phyloP scores from a whole-genome alignment of 2,113 vertebrate species.

The Ramphastos sulfuratus region DNA sequence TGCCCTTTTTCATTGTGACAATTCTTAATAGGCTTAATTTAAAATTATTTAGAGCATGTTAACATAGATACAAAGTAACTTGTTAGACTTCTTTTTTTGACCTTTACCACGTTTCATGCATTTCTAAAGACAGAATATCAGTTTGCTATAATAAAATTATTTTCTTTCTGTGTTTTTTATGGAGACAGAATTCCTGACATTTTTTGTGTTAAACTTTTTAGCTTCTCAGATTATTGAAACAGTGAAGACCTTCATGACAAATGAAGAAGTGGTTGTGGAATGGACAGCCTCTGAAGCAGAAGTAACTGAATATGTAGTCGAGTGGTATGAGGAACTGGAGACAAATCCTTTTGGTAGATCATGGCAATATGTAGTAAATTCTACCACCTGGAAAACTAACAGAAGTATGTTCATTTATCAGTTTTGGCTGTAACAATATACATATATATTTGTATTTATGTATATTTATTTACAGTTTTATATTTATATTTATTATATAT shows the following conservation, averaged over 20 bases:
- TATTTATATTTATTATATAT: no score
- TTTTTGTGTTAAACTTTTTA: conserved; percentile 50
- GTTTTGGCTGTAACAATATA: neutral
- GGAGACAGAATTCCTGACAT: neutral
- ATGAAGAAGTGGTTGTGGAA: conserved; percentile 59
- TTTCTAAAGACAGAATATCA: neutral
- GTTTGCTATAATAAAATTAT: neutral
- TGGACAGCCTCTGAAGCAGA: conserved; percentile 51
- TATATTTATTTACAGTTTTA: neutral
- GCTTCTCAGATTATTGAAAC: conserved; percentile 34
- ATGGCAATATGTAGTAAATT: conserved; percentile 69
- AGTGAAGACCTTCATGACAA: neutral
- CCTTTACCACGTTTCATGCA: neutral
- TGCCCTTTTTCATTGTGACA: neutral
- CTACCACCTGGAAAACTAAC: conserved; percentile 60
- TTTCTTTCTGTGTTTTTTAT: neutral
- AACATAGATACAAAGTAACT: neutral
- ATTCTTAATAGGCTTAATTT: neutral
- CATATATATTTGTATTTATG: neutral
- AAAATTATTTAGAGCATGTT: neutral
- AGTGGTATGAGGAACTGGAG: conserved; percentile 71
- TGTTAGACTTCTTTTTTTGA: neutral
- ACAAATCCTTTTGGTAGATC: conserved; percentile 1
- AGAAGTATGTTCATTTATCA: conserved; percentile 64
- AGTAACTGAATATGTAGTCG: conserved; percentile 63